Conservation (phyloP, 2,797 vertebrate species). For the Gobio occitaniae region DNA sequence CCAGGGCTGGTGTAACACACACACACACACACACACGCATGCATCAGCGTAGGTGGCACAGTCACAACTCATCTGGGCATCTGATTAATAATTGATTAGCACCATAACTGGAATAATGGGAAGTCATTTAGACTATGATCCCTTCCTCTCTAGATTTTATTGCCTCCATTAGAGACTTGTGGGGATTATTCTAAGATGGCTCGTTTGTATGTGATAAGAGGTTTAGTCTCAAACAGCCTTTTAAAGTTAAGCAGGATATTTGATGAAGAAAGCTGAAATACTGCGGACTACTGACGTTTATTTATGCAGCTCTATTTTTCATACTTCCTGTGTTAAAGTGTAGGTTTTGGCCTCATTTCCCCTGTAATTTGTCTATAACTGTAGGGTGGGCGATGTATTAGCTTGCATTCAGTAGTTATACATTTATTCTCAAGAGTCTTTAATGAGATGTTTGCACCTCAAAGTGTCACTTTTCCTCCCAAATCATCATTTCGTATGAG, state of each 20-base stretch:
- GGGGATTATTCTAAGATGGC: slow-evolving; percentile 41
- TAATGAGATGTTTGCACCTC: background rate
- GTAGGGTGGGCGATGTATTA: background rate
- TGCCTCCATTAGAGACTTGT: slow-evolving; percentile 42
- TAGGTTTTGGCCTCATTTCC: background rate
- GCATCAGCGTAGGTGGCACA: slow-evolving; percentile 13
- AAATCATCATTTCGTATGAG: background rate
- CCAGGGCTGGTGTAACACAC: slow-evolving; percentile 20
- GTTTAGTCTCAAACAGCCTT: slow-evolving; percentile 45
- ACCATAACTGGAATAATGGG: slow-evolving; percentile 58
- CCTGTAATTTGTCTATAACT: background rate
- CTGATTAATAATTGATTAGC: slow-evolving; percentile 49
- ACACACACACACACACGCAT: background rate
- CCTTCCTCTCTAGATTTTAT: slow-evolving; percentile 43
- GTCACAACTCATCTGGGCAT: slow-evolving; percentile 28
- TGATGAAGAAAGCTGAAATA: slow-evolving; percentile 25
- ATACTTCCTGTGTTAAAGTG: background rate
- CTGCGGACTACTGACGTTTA: background rate
- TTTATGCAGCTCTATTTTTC: background rate
- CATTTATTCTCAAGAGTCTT: background rate
- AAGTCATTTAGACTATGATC: slow-evolving; percentile 40
- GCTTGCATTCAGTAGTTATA: background rate
- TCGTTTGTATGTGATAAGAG: slow-evolving; percentile 51
- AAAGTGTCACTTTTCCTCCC: background rate
- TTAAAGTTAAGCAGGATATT: slow-evolving; percentile 25